Conservation (phyloP, 2,888 invertebrate genomes). For the Eupithecia exiguata region DNA sequence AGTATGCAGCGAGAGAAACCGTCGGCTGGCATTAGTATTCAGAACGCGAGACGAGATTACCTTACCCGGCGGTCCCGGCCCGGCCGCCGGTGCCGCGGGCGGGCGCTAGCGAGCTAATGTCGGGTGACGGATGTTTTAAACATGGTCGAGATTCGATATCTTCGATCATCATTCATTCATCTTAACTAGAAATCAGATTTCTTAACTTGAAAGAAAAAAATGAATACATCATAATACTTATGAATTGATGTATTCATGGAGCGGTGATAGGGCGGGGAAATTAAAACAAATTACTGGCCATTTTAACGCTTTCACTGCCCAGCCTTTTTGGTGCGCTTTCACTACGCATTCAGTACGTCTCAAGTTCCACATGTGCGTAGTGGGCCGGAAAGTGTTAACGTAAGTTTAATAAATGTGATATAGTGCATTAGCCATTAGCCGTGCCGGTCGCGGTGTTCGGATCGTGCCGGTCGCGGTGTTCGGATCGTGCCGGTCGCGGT, state of each 20-base stretch:
- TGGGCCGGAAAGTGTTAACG: not conserved
- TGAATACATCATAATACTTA: not conserved
- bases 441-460: too few relatives aligned
- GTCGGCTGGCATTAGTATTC: not conserved
- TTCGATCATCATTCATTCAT: not conserved
- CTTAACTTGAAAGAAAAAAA: not conserved
- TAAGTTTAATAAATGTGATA: too few relatives aligned
- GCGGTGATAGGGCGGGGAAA: not conserved
- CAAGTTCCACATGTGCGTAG: too few relatives aligned
- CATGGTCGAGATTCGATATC: not conserved
- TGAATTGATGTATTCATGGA: too few relatives aligned
- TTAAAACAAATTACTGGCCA: not conserved
- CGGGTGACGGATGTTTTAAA: not conserved
- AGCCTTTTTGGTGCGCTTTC: too few relatives aligned
- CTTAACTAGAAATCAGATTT: not conserved
- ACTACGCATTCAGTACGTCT: too few relatives aligned
- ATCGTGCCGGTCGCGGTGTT: too few relatives aligned
- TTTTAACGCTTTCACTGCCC: not conserved
- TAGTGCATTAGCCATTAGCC: too few relatives aligned
- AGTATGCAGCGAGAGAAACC: not conserved
- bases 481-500: too few relatives aligned
- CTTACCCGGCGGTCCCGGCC: too few relatives aligned
- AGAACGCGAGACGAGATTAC: not conserved
- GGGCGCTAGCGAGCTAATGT: not conserved
- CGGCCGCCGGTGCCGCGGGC: not conserved